Evolutionary conservation across 2,113 vertebrate species (phyloP), one percentile per base, ranked within the genome.

Genomic region (Halichoerus grypus): DNA sequence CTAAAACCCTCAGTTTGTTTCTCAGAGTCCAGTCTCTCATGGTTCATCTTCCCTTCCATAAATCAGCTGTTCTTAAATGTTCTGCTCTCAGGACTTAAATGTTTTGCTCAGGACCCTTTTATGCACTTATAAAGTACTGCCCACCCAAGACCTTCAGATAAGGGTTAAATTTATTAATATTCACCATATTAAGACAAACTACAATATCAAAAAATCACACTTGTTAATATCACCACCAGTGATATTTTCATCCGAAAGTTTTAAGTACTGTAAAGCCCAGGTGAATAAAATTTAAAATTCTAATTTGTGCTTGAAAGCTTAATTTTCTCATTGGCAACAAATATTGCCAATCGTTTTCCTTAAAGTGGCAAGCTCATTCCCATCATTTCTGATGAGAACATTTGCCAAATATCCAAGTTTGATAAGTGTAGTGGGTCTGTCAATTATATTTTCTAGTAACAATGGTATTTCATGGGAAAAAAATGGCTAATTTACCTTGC

Each of bases 231-330:
- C 24, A 49, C 72, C 24, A 93, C 55, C 74, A 3, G 61, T 65
- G 63, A 65, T 65, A 65, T 65, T 71, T 97, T 96, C 53, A 91
- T 67, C n/a, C 85, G 31, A 33, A 94, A 91, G 18, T 36, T 46
- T 77, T 61, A 91, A 42, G 28, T 76, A 92, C 2, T 83, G 4
- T 22, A 57, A 91, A 82, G 14, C 24, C 3, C 26, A 84, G 51
- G 67, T 12, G 95, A 87, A n/a, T 69, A 69, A 15, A 31, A 97
- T 53, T 85, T 95, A 65, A 81, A 97, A 79, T 89, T 92, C 51
- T 71, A 77, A 59, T 82, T 77, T 94, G 49, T 88, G 33, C 57
- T 82, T 93, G 2, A 90, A 88, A 97, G 39, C 9, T 95, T 84
- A 67, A 94, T 21, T 93, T 93, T 87, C 91, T 90, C 76, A 69